Evolutionary conservation across 2,113 vertebrate species (phyloP), one percentile per base, ranked within the genome.

Genomic region (Apus apus): DNA sequence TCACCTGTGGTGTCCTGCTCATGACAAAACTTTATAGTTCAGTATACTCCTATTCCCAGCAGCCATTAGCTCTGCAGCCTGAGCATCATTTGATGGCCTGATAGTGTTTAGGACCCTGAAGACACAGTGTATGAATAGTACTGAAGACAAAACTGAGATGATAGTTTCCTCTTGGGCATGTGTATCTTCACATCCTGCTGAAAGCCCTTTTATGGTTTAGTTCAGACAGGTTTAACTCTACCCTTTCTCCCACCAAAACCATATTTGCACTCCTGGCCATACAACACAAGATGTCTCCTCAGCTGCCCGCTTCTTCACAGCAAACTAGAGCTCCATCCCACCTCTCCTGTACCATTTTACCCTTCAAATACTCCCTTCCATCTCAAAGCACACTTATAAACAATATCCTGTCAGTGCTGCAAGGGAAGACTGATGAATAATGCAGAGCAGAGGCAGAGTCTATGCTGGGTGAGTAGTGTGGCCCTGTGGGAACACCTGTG

Each of bases 271-370:
- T 68, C 60, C 29, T 27, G 32, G 14, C 23, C n/a, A 22, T 2
- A 3, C 2, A 30, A 22, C 25, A 46, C 18, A 58, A 30, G 71
- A 11, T n/a, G 7, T 30, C 12, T 53, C 50, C 9, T 87, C 43
- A 76, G 73, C 45, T 93, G 40, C 70, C 9, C 16, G 58, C 27
- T 72, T 65, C 48, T 72, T 12, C 25, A 32, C 13, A 58, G 43
- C 18, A 73, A 67, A 25, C 22, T 32, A 48, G 53, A 71, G 26
- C 62, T 83, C 50, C 34, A 53, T 53, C 23, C 38, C 40, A 53
- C 16, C 22, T 19, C 14, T 43, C 15, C 43, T 43, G 0, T 4
- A 43, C 6, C 6, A 5, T 5, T 67, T 66, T 30, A 9, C 14
- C 36, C 13, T 57, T 71, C 23, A 51, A 20, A 36, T 19, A 38